Evolutionary conservation across 2,113 vertebrate species (phyloP).

Genomic region (Scopus umbretta): DNA sequence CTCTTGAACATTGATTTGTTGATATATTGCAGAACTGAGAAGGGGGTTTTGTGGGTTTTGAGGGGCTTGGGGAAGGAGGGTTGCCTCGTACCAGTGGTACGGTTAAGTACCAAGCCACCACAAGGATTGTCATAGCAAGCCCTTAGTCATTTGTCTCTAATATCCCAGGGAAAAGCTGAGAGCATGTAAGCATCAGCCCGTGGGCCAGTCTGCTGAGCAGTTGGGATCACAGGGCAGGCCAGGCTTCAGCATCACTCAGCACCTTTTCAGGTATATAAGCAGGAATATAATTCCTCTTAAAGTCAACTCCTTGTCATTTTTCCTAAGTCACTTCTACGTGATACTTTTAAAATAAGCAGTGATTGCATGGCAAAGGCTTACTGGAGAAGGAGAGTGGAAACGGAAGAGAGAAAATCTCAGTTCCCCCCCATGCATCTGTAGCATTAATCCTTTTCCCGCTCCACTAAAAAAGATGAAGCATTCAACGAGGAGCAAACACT

Average conservation of each 20-base stretch:
- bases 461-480: not conserved
- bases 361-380: not conserved
- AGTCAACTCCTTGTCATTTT: too few species aligned
- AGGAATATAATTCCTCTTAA: not conserved
- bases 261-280: not conserved
- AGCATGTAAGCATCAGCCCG: too few species aligned
- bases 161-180: not conserved
- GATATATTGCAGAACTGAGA: not conserved
- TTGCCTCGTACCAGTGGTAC: too few species aligned
- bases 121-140: not conserved
- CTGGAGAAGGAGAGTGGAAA: not conserved
- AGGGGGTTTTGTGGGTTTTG: not conserved
- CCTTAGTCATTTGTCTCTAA: not conserved
- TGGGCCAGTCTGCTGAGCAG: rapidly evolving
- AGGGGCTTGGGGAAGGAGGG: not conserved
- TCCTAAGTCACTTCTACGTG: not conserved
- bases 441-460: not conserved
- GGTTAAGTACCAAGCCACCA: not conserved
- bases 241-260: not conserved
- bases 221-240: not conserved
- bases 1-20: not conserved
- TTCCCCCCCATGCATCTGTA: not conserved
- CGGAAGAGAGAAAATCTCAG: not conserved
- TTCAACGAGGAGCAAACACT: not conserved
- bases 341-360: not conserved